Conservation (phyloP, 2,888 invertebrate genomes). For the Myopa tessellatipennis region DNA sequence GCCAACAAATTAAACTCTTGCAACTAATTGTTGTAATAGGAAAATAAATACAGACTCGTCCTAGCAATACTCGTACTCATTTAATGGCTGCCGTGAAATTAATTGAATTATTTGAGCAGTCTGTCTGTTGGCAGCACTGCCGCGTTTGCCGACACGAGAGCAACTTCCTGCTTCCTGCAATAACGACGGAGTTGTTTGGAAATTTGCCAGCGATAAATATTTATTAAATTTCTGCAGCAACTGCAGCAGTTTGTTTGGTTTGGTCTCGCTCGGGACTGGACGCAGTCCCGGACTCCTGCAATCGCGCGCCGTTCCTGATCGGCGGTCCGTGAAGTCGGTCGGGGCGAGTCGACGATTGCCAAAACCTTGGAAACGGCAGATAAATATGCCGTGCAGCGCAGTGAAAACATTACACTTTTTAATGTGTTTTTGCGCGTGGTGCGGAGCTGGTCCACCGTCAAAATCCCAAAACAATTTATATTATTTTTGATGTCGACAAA, state of each 20-base stretch:
- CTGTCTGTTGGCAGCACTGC: conserved; percentile 14
- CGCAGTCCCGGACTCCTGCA: conserved; percentile 6
- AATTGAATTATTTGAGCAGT: conserved; percentile 28
- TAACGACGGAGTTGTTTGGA: conserved; percentile 24
- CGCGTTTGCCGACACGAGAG: not conserved
- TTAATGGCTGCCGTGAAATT: conserved; percentile 23
- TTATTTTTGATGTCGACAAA: conserved; percentile 24
- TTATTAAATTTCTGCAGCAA: conserved; percentile 40
- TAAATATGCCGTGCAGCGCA: conserved; percentile 27
- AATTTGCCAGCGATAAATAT: conserved; percentile 36
- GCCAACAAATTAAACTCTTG: not conserved
- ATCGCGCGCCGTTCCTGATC: not conserved
- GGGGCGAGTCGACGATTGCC: conserved; percentile 25
- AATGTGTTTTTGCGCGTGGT: not conserved
- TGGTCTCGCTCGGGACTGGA: conserved; percentile 20
- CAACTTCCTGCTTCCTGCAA: conserved; percentile 23
- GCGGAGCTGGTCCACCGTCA: not conserved
- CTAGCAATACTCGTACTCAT: not conserved
- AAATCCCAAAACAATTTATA: conserved; percentile 37
- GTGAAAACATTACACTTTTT: conserved; percentile 21
- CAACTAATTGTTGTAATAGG: conserved; percentile 11
- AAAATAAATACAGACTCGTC: conserved; percentile 3
- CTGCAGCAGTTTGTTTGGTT: conserved; percentile 31
- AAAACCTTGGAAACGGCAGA: conserved; percentile 22
- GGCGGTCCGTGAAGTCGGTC: not conserved